Percentiles rank a stretch among this genome's conserved stretches.
Evolutionary conservation across 2,797 vertebrate genomes (phyloP).

Genomic region (Holocentrus rufus): DNA sequence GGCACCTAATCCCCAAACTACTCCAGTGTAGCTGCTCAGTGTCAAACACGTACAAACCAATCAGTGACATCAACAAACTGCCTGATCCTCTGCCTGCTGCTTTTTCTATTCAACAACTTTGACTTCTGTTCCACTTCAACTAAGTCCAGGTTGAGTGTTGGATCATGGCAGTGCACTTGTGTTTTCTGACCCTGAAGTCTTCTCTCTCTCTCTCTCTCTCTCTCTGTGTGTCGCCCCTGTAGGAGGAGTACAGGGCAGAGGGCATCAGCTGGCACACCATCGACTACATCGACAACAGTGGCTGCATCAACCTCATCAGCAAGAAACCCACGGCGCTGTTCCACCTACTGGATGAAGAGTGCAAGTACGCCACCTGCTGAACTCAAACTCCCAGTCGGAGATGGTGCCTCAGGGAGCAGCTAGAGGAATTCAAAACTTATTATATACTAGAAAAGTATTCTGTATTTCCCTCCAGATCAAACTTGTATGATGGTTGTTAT

Average conservation of each 20-base stretch:
- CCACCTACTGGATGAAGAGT: slow-evolving; percentile 98
- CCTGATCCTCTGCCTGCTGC: no score
- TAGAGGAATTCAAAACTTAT: no score
- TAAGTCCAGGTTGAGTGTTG: no score
- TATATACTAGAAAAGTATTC: no score
- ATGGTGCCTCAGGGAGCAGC: neutral
- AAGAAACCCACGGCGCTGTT: slow-evolving; percentile 96
- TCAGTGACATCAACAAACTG: no score
- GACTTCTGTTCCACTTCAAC: no score
- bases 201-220: neutral
- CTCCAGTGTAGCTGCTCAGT: no score
- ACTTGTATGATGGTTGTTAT: no score
- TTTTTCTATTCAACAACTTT: no score
- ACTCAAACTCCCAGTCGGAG: neutral
- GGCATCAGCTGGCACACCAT: slow-evolving; percentile 98
- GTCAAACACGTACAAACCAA: no score
- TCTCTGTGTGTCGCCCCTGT: slow-evolving; percentile 12
- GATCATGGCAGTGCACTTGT: neutral
- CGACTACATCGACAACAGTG: slow-evolving; percentile 95
- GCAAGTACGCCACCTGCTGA: slow-evolving; percentile 87
- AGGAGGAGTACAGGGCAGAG: slow-evolving; percentile 96
- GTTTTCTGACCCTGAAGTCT: neutral
- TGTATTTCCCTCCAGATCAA: no score
- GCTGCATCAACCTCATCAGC: slow-evolving; percentile 97
- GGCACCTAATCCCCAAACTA: no score